Conservation (phyloP, 2,888 invertebrate genomes). For the Chorisops tibialis region DNA sequence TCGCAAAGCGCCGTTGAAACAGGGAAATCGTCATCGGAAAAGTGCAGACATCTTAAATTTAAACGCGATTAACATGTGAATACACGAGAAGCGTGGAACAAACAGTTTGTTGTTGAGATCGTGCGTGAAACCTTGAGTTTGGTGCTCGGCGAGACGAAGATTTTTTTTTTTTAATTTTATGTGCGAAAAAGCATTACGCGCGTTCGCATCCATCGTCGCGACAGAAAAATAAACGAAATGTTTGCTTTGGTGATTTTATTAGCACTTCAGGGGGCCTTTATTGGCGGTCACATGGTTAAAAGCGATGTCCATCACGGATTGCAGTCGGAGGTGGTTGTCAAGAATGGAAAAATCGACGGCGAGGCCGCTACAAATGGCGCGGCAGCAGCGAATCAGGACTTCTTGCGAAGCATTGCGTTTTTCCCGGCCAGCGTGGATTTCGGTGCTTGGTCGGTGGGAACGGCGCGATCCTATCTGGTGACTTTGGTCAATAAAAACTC, state of each 20-base stretch:
- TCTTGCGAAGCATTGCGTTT: slow-evolving; percentile 48
- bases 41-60: background rate
- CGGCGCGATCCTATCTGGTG: slow-evolving; percentile 81
- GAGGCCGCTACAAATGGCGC: slow-evolving; percentile 22
- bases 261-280: slow-evolving; percentile 21
- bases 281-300: slow-evolving; percentile 29
- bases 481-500: slow-evolving; percentile 81
- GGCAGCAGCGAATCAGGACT: slow-evolving; percentile 35
- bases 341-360: slow-evolving; percentile 9
- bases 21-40: background rate
- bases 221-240: slow-evolving; percentile 12
- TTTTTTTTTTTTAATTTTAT: background rate
- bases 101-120: slow-evolving; percentile 4
- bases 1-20: background rate
- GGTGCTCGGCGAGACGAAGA: background rate
- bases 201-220: background rate
- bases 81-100: background rate
- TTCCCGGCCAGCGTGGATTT: slow-evolving; percentile 56
- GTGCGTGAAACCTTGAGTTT: background rate
- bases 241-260: slow-evolving; percentile 26
- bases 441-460: slow-evolving; percentile 73
- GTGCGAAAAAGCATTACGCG: background rate
- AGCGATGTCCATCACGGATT: slow-evolving; percentile 21
- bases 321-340: slow-evolving; percentile 7
- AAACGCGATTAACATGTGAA: slow-evolving; percentile 1